phyloP scores from a whole-genome alignment of 2,797 vertebrate species.

The Tenualosa ilisha region DNA sequence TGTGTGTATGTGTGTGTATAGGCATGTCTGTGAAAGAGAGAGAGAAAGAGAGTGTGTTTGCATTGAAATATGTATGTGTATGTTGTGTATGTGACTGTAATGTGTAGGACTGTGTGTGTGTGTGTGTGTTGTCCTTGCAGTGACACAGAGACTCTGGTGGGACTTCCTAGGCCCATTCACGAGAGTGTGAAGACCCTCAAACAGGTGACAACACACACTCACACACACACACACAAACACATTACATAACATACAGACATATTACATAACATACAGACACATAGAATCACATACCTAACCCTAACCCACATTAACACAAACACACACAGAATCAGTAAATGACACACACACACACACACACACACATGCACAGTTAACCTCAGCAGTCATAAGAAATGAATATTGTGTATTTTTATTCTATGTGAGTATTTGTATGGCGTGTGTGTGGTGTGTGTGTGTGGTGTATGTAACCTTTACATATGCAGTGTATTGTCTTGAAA shows the following conservation, averaged over 20 bases:
- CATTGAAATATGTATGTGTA: not conserved
- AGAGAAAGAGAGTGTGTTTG: not conserved
- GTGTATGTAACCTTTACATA: too few species aligned
- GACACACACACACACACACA: conserved; percentile 1
- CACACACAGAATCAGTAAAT: not conserved
- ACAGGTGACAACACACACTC: conserved; percentile 75
- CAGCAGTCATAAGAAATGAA: too few species aligned
- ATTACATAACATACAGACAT: not conserved
- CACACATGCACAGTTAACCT: not conserved
- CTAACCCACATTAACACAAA: not conserved
- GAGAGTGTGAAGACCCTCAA: conserved; percentile 97
- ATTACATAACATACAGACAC: not conserved
- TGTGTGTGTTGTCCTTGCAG: conserved; percentile 63
- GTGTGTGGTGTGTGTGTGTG: not conserved
- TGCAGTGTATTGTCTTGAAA: too few species aligned
- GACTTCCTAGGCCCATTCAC: conserved; percentile 91
- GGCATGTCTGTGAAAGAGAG: not conserved
- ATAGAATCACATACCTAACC: too few species aligned
- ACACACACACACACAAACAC: not conserved
- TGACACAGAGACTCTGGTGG: conserved; percentile 93
- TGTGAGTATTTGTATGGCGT: too few species aligned
- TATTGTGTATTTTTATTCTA: not conserved
- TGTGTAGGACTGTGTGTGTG: not conserved
- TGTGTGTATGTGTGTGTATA: not conserved
- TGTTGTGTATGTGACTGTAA: too few species aligned